Evolutionary conservation across 1,140 invertebrate genomes (phyloP), one percentile per base, ranked within the genome.

Genomic region (Conopomorpha cramerella): DNA sequence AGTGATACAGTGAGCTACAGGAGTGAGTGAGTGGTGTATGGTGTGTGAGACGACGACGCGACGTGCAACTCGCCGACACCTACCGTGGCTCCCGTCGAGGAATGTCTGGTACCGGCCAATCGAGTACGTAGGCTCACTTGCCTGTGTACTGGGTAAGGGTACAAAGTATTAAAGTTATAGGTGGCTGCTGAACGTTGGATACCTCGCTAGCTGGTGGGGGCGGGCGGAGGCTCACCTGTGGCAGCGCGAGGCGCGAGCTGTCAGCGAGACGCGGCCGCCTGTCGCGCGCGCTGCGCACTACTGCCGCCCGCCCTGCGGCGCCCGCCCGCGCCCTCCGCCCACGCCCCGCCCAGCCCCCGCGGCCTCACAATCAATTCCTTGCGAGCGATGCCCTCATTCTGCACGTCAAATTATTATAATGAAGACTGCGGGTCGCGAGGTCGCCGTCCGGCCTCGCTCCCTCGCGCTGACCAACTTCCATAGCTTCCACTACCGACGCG

Each of bases 261-360:
- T n/a, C n/a, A n/a, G 26, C 45, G 45, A 37, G 36, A 33, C 16
- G 23, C 41, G 41, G 51, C 45, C 58, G 58, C 59, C 55, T 53
- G 55, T 59, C 54, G 56, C 57, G 52, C 59, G 55, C 57, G 59
- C 64, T 62, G 61, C 51, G 52, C 45, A 41, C 48, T 43, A 28
- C 36, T 41, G 29, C 38, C 30, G 8, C 11, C 38, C 10, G 30
- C 37, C 18, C 41, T 40, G 43, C 40, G 42, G 43, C 46, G 29
- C 15, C 29, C 28, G 36, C 33, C 38, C 44, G 34, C 47, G 31
- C 43, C 40, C 18, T 35, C 40, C 31, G 16, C 40, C 45, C 16
- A 4, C 28, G 19, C 19, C 4, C 19, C 19, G 19, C 19, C 19
- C 19, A 10, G 4, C 19, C 19, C 10, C 4, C 19, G 10, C 19